Percentiles rank a stretch among this genome's conserved stretches.
These are phyloP conservation scores for Zhengitettix transpicula DNA, from an alignment of 2,888 invertebrate genomes.

Conservation along the genomic window DNA sequence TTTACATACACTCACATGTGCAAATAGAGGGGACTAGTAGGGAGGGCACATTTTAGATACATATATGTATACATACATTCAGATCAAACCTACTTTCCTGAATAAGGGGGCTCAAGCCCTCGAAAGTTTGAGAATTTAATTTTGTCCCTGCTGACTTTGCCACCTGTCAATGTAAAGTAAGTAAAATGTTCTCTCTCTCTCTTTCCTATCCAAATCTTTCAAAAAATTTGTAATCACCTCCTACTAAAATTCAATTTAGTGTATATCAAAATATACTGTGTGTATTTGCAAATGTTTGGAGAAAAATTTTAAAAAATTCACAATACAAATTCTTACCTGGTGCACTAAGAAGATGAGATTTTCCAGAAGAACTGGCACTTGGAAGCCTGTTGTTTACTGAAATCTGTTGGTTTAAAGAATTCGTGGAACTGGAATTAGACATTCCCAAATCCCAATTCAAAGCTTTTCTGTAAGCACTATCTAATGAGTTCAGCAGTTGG, in stretches of 20 bases:
- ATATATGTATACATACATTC: too few relatives aligned
- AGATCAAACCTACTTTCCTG: too few relatives aligned
- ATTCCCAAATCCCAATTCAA: conserved; percentile 35
- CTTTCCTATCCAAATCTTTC: too few relatives aligned
- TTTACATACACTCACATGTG: too few relatives aligned
- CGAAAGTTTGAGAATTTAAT: too few relatives aligned
- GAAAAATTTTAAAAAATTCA: neutral
- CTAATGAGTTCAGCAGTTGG: conserved; percentile 61
- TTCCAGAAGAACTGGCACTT: conserved; percentile 5
- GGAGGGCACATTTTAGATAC: too few relatives aligned
- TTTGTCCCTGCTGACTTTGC: neutral
- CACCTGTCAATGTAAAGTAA: neutral
- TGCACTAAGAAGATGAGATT: conserved; percentile 14
- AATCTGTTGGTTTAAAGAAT: conserved; percentile 15
- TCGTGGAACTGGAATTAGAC: conserved; percentile 18
- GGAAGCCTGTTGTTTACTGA: neutral
- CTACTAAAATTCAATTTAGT: neutral
- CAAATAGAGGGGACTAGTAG: too few relatives aligned
- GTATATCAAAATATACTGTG: neutral
- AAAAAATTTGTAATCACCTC: too few relatives aligned
- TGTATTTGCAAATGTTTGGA: neutral
- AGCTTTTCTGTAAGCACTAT: conserved; percentile 54
- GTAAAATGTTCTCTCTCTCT: too few relatives aligned
- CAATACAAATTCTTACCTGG: conserved; percentile 25
- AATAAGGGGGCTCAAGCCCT: too few relatives aligned